Percentiles rank a stretch among this genome's conserved stretches.
These are phyloP conservation scores for Peromyscus eremicus DNA, from an alignment of 2,797 vertebrate species.

Conservation along the genomic window DNA sequence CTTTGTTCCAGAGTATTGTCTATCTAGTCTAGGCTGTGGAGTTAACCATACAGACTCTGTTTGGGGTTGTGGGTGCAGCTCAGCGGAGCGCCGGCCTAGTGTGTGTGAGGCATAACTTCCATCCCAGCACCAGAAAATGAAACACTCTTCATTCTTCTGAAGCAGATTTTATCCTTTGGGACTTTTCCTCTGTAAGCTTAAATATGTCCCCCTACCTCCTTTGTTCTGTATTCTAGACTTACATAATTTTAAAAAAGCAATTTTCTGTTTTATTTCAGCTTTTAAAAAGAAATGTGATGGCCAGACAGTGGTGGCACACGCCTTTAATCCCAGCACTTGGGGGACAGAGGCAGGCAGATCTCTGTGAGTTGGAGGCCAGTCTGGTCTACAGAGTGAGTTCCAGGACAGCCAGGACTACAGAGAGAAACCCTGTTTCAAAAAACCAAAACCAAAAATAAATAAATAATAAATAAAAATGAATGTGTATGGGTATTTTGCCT, in stretches of 20 bases:
- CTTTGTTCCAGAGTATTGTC: constrained; percentile 29
- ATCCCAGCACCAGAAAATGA: not conserved
- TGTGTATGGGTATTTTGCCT: not conserved
- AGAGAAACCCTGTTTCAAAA: too few relatives aligned
- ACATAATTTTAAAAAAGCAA: constrained; percentile 35
- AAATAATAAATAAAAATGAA: not conserved
- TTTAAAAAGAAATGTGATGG: not conserved
- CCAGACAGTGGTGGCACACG: too few relatives aligned
- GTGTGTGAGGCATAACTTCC: not conserved
- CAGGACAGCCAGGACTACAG: too few relatives aligned
- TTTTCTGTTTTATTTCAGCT: constrained; percentile 56
- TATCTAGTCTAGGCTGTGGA: constrained; percentile 26
- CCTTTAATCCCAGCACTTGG: too few relatives aligned
- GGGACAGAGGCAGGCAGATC: too few relatives aligned
- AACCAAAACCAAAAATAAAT: too few relatives aligned
- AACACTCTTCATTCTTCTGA: constrained; percentile 46
- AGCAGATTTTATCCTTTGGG: not conserved
- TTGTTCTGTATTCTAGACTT: constrained; percentile 59
- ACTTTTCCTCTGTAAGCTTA: constrained; percentile 42
- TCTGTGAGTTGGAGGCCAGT: too few relatives aligned
- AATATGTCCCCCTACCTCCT: constrained; percentile 5
- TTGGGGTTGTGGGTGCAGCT: not conserved
- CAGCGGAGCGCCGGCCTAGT: not conserved
- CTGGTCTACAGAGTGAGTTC: too few relatives aligned
- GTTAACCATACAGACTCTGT: constrained; percentile 32